Percentiles rank a stretch among this genome's conserved stretches.
Conservation (phyloP, 2,113 vertebrate species). For the Dendropsophus ebraccatus region DNA sequence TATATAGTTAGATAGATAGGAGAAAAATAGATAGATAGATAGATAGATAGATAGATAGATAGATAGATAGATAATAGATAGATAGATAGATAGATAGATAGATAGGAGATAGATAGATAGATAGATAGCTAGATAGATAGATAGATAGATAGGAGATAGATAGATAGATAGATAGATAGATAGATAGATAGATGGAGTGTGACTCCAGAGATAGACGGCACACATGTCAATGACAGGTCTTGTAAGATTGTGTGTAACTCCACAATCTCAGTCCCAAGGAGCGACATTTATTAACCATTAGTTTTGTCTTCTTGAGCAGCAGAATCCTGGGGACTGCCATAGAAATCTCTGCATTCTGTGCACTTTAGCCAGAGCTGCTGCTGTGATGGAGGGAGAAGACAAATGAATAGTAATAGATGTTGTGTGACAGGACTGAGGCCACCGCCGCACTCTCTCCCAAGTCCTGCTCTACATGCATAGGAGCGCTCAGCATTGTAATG, state of each 20-base stretch:
- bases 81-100: neutral
- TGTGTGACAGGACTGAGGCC: neutral
- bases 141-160: neutral
- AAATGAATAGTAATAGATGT: neutral
- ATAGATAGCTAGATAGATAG: neutral
- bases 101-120: neutral
- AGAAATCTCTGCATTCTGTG: constrained; percentile 29
- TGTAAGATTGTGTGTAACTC: neutral
- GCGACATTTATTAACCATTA: neutral
- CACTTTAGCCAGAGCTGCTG: neutral
- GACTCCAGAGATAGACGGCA: neutral
- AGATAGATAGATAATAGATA: neutral
- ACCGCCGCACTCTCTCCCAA: neutral
- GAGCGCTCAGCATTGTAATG: neutral
- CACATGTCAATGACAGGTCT: neutral
- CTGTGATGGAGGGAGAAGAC: neutral
- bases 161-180: neutral
- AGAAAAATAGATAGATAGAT: neutral
- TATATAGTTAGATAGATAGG: neutral
- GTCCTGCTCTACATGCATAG: neutral
- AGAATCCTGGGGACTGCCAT: neutral
- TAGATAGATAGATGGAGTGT: neutral
- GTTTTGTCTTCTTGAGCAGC: neutral
- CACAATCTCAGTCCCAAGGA: neutral
- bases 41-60: neutral